These are phyloP conservation scores for Ornithorhynchus anatinus DNA, from an alignment of 2,113 vertebrate genomes.

Conservation along the genomic window DNA sequence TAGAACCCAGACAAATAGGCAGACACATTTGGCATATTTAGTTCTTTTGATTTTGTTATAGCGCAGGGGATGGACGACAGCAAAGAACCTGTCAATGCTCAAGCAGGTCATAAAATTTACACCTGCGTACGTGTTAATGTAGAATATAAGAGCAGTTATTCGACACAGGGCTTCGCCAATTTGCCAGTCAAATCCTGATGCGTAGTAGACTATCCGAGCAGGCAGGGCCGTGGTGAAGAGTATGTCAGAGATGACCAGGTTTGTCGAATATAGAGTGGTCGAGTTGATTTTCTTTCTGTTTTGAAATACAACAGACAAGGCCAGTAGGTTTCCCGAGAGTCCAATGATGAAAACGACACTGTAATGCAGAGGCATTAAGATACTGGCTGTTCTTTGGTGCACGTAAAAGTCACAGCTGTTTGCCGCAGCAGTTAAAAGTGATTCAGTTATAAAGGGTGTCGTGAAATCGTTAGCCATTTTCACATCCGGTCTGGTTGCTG, in stretches of 20 bases:
- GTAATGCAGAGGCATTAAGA: conserved; percentile 86
- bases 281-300: conserved; percentile 96
- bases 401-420: conserved; percentile 80
- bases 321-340: conserved; percentile 85
- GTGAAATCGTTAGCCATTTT: conserved; percentile 49
- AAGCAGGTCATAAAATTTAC: conserved; percentile 98
- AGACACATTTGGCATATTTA: conserved; percentile 82
- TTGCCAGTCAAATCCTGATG: conserved; percentile 88
- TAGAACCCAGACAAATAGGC: conserved; percentile 83
- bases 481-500: not conserved
- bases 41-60: conserved; percentile 82
- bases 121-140: conserved; percentile 93
- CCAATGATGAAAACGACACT: conserved; percentile 81
- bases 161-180: conserved; percentile 84
- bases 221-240: conserved; percentile 88
- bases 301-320: conserved; percentile 86
- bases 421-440: not conserved
- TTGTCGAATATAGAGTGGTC: conserved; percentile 93
- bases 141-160: conserved; percentile 83
- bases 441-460: not conserved
- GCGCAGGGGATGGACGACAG: conserved; percentile 88
- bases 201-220: conserved; percentile 86
- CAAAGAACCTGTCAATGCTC: conserved; percentile 92
- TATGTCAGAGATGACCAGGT: conserved; percentile 92
- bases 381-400: conserved; percentile 78